These are phyloP conservation scores for Thripadectes ignobilis DNA, from an alignment of 2,797 vertebrate genomes.

Conservation along the genomic window DNA sequence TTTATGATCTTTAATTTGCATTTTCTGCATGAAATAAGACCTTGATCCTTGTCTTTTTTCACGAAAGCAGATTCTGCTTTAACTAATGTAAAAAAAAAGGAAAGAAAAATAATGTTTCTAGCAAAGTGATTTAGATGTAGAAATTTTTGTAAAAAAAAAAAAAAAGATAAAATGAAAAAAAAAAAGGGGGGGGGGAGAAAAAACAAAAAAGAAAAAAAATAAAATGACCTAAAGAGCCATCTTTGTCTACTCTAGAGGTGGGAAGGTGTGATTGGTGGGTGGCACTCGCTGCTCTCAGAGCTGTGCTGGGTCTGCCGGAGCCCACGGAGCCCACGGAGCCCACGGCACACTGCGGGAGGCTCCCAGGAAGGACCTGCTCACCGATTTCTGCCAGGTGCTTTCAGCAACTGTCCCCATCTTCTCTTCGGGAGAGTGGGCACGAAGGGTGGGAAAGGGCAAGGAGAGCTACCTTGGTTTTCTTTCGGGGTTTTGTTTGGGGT, in stretches of 20 bases:
- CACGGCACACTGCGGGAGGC: not conserved
- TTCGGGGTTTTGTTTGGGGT: not conserved
- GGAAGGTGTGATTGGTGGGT: constrained; percentile 27
- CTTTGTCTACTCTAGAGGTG: constrained; percentile 65
- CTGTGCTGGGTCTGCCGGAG: not conserved
- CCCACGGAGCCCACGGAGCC: not conserved
- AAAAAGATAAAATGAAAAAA: not conserved
- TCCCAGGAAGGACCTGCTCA: not conserved
- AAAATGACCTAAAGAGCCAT: constrained; percentile 64
- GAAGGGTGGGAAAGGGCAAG: not conserved
- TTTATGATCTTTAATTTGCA: constrained; percentile 66
- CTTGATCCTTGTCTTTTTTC: constrained; percentile 65
- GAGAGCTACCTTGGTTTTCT: not conserved
- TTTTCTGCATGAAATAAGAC: constrained; percentile 73
- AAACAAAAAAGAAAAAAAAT: constrained; percentile 57
- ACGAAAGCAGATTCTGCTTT: constrained; percentile 66
- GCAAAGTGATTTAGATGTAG: constrained; percentile 70
- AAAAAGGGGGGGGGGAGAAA: not conserved
- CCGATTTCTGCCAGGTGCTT: not conserved
- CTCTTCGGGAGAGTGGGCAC: not conserved
- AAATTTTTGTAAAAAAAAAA: constrained; percentile 68
- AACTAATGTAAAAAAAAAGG: constrained; percentile 44
- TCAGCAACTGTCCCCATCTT: constrained; percentile 51
- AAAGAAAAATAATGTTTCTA: constrained; percentile 71
- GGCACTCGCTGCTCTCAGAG: not conserved